These are phyloP conservation scores for Larimichthys polyactis DNA, from an alignment of 2,113 vertebrate species.

Conservation along the genomic window DNA sequence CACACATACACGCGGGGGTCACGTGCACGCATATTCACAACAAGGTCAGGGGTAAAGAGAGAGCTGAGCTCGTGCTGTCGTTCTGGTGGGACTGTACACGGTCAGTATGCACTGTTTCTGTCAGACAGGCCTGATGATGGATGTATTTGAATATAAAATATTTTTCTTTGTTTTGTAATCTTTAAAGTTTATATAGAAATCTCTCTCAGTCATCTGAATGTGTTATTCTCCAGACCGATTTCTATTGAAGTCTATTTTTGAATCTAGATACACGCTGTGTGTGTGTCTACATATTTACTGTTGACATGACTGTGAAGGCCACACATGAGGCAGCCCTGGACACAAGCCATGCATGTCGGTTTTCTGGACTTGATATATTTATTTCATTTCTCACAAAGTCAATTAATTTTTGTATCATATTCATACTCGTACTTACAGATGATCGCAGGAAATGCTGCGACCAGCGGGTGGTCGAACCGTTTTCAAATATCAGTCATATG, in stretches of 20 bases:
- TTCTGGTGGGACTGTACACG: neutral
- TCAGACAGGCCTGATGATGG: no score
- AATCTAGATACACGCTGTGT: no score
- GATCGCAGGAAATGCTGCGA: neutral
- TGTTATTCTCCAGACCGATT: no score
- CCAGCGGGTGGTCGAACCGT: neutral
- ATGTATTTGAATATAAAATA: no score
- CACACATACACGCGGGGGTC: neutral
- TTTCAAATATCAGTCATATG: no score
- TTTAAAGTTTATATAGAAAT: no score
- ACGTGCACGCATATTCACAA: neutral
- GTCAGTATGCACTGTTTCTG: no score
- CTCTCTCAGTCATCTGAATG: no score
- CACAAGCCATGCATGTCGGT: neutral
- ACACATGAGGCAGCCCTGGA: neutral
- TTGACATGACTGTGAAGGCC: neutral
- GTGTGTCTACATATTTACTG: neutral
- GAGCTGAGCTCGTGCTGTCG: neutral
- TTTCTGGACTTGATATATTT: conserved; percentile 12
- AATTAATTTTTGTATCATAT: neutral
- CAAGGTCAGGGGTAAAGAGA: conserved; percentile 36
- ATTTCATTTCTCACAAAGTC: neutral
- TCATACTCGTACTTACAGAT: neutral
- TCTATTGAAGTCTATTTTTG: neutral
- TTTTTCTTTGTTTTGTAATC: neutral